These are phyloP conservation scores for Dipodomys stephensi DNA, from an alignment of 2,113 vertebrate species.

Conservation along the genomic window DNA sequence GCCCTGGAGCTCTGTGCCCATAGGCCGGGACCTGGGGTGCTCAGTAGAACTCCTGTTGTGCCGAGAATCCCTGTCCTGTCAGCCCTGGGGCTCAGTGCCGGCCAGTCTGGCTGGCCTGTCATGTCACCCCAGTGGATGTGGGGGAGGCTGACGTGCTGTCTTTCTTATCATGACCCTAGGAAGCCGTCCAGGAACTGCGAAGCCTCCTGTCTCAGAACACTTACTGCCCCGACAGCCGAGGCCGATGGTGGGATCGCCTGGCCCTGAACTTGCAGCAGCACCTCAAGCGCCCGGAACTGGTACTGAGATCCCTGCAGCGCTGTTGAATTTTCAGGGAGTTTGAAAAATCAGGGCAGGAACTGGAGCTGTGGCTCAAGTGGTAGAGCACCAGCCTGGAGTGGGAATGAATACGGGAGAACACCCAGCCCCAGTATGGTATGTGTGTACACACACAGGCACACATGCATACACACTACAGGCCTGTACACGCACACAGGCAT, in stretches of 20 bases:
- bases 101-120: neutral
- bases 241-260: constrained; percentile 97
- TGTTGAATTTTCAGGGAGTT: neutral
- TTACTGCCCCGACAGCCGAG: constrained; percentile 95
- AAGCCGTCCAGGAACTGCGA: constrained; percentile 91
- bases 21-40: rapidly evolving
- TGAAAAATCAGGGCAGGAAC: no score
- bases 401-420: no score
- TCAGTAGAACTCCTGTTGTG: no score
- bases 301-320: constrained; percentile 59
- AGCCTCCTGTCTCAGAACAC: constrained; percentile 90
- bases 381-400: no score
- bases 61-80: neutral
- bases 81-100: neutral
- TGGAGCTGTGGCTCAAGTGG: no score
- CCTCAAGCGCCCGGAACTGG: constrained; percentile 90
- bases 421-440: no score
- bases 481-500: no score
- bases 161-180: constrained; percentile 82
- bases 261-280: constrained; percentile 97
- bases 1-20: neutral
- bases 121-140: no score
- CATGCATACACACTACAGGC: no score
- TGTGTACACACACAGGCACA: no score
- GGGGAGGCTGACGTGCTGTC: neutral